Evolutionary conservation across 1,140 invertebrate species (phyloP).

Genomic region (Idris sp.): DNA sequence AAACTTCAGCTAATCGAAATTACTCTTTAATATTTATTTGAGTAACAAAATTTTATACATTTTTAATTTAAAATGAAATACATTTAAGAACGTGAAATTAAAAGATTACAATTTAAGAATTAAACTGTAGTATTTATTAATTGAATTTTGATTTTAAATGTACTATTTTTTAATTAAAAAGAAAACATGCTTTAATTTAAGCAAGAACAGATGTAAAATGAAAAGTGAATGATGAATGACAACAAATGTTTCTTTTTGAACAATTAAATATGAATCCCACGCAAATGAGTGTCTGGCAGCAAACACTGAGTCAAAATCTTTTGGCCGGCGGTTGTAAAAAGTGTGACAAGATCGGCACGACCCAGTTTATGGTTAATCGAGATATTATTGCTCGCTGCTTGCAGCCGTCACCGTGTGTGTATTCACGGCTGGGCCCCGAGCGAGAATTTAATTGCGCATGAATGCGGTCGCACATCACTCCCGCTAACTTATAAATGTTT

Average conservation of each 20-base stretch:
- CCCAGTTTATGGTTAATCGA: conserved; percentile 62
- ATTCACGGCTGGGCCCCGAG: conserved; percentile 46
- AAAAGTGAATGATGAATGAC: too few species aligned
- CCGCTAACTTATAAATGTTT: conserved; percentile 62
- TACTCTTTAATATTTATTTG: conserved; percentile 29
- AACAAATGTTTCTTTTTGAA: not conserved
- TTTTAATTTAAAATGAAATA: conserved; percentile 9
- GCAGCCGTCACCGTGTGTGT: conserved; percentile 18
- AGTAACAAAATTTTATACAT: not conserved
- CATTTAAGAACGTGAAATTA: not conserved
- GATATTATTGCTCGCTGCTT: conserved; percentile 48
- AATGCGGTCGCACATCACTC: conserved; percentile 53
- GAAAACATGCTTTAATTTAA: too few species aligned
- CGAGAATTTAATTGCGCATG: conserved; percentile 58
- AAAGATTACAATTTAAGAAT: too few species aligned
- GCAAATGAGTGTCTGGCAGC: conserved; percentile 3
- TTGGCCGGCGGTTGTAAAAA: conserved; percentile 37
- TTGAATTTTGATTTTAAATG: too few species aligned
- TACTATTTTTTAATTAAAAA: too few species aligned
- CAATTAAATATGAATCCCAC: conserved; percentile 13
- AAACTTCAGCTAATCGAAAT: conserved; percentile 27
- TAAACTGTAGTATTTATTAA: too few species aligned
- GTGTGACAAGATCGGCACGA: conserved; percentile 40
- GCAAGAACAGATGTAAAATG: too few species aligned
- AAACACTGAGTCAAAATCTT: conserved; percentile 11